Evolutionary conservation across 1,140 invertebrate genomes (phyloP).

Genomic region (Mesaphorura yosii): DNA sequence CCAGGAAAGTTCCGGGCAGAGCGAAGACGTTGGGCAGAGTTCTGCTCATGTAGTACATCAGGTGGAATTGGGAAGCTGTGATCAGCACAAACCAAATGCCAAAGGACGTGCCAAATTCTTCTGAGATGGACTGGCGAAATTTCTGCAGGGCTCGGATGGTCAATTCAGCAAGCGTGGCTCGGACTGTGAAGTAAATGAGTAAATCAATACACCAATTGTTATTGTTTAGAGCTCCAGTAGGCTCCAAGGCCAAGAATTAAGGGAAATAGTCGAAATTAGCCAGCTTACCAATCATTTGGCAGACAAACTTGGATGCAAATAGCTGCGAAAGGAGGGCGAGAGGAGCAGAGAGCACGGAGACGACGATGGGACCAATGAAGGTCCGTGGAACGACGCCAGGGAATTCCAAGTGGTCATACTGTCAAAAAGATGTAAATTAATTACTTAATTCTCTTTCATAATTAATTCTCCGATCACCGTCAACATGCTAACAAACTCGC

Average conservation of each 20-base stretch:
- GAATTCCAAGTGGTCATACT: conserved; percentile 98
- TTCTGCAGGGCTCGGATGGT: conserved; percentile 62
- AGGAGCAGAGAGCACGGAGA: conserved; percentile 67
- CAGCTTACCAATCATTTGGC: conserved; percentile 88
- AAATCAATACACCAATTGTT: conserved; percentile 9
- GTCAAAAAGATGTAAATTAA: conserved; percentile 35
- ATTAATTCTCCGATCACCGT: not conserved
- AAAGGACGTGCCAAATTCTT: conserved; percentile 64
- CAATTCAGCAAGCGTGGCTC: conserved; percentile 58
- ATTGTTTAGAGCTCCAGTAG: not conserved
- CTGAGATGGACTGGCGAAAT: conserved; percentile 56
- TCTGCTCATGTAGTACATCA: conserved; percentile 90
- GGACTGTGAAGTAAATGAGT: conserved; percentile 55
- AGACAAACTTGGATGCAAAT: conserved; percentile 71
- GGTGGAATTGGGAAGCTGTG: conserved; percentile 89
- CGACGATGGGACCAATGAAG: conserved; percentile 82
- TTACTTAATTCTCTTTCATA: not conserved
- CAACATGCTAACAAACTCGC: conserved; percentile 42
- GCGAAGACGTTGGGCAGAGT: conserved; percentile 94
- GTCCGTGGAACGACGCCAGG: conserved; percentile 95
- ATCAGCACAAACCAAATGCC: conserved; percentile 71
- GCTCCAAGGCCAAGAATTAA: no score
- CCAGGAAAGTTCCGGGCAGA: conserved; percentile 73
- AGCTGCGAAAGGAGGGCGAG: conserved; percentile 55
- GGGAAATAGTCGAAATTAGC: no score